These are phyloP conservation scores for Hyles vespertilio DNA, from an alignment of 1,140 invertebrate species.

Conservation along the genomic window DNA sequence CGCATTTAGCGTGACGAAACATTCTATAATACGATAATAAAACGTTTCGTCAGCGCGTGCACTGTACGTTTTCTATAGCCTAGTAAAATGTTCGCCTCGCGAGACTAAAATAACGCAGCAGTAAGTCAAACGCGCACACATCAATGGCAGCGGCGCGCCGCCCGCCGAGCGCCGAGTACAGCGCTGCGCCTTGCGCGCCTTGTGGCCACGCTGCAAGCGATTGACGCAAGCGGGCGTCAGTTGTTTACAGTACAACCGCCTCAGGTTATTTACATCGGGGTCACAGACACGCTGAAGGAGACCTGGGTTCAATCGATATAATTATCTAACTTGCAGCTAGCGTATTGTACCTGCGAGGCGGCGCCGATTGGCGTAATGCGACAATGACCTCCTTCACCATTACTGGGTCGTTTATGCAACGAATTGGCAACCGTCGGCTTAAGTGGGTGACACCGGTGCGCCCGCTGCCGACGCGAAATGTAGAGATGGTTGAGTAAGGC, in stretches of 20 bases:
- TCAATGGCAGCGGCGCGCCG: conserved; percentile 39
- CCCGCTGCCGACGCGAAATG: conserved; percentile 26
- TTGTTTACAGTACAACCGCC: conserved; percentile 67
- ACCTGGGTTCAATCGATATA: conserved; percentile 60
- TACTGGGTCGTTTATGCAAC: conserved; percentile 70
- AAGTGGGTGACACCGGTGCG: conserved; percentile 52
- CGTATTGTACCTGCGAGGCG: conserved; percentile 31
- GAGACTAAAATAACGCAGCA: conserved; percentile 35
- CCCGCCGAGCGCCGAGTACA: conserved; percentile 12
- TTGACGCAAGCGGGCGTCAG: conserved; percentile 63
- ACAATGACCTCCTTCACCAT: conserved; percentile 69
- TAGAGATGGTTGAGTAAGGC: conserved; percentile 58
- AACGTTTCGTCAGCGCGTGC: conserved; percentile 10
- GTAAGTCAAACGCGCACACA: conserved; percentile 41
- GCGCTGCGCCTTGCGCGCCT: conserved; percentile 15
- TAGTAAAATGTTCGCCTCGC: conserved; percentile 16
- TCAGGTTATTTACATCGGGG: conserved; percentile 74
- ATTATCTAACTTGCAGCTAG: conserved; percentile 59
- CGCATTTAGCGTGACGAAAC: conserved; percentile 6
- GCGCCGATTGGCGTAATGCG: conserved; percentile 38
- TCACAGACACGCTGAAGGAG: conserved; percentile 70
- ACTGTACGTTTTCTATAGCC: conserved; percentile 18
- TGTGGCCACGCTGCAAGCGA: conserved; percentile 31
- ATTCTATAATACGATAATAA: conserved; percentile 9
- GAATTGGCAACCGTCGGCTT: conserved; percentile 38